Percentiles rank a stretch among this genome's conserved stretches.
phyloP scores from a whole-genome alignment of 1,140 invertebrate species.

The Coptotermes formosanus region DNA sequence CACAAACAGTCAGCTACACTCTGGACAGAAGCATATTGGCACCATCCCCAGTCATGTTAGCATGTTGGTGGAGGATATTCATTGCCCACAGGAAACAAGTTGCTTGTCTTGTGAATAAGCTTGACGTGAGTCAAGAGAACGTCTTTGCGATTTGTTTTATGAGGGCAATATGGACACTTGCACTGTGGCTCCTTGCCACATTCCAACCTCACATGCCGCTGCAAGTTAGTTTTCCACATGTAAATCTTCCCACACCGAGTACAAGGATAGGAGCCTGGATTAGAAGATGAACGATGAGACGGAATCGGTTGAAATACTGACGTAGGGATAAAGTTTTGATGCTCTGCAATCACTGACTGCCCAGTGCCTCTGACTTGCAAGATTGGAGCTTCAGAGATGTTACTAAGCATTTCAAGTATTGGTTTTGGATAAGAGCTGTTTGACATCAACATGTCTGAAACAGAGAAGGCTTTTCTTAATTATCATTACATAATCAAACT shows the following conservation, averaged over 20 bases:
- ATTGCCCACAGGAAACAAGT: not conserved
- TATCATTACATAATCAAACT: not conserved
- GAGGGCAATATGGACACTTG: slow-evolving; percentile 43
- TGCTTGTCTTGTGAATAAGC: not conserved
- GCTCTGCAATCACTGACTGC: not conserved
- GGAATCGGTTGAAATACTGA: not conserved
- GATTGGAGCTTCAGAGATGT: not conserved
- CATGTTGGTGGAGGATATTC: not conserved
- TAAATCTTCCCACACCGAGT: slow-evolving; percentile 44
- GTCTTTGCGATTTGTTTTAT: slow-evolving; percentile 43
- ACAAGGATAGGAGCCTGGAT: slow-evolving; percentile 11
- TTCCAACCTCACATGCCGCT: slow-evolving; percentile 49
- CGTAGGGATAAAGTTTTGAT: not conserved
- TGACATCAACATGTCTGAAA: not conserved
- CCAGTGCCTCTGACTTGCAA: slow-evolving; percentile 1
- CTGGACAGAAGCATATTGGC: not conserved
- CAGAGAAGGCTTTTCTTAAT: not conserved
- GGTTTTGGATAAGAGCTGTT: not conserved
- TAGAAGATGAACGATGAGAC: slow-evolving; percentile 20
- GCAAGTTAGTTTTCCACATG: slow-evolving; percentile 44
- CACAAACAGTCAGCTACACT: too few species aligned
- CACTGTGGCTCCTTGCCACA: slow-evolving; percentile 47
- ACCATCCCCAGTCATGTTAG: not conserved
- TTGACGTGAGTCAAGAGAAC: slow-evolving; percentile 35
- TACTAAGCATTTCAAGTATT: slow-evolving; percentile 14